A percentile compares a stretch with the other conserved stretches of the same genome.
Conservation (phyloP, 2,888 invertebrate genomes). For the Andrena dorsata region DNA sequence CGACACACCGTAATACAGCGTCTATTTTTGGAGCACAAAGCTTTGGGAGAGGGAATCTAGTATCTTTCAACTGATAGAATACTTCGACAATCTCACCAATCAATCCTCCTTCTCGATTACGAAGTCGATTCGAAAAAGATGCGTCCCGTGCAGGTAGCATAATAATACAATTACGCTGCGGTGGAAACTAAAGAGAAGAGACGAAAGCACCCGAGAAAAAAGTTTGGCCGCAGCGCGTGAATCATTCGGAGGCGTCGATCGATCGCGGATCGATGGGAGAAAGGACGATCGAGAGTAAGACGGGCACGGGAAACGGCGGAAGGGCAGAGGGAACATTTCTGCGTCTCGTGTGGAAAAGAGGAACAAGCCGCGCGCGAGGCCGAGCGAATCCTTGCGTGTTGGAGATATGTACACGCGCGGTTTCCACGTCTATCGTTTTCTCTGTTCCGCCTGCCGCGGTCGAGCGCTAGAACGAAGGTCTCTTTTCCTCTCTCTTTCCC, state of each 20-base stretch:
- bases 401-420: conserved; percentile 48
- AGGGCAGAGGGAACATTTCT: conserved; percentile 21
- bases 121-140: too few species aligned
- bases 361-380: conserved; percentile 25
- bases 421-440: conserved; percentile 17
- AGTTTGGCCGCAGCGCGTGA: conserved; percentile 13
- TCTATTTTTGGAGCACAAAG: neutral
- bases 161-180: neutral
- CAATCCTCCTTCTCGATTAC: too few species aligned
- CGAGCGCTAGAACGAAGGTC: neutral
- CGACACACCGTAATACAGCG: neutral
- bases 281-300: conserved; percentile 45
- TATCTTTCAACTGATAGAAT: neutral
- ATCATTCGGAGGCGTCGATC: conserved; percentile 15
- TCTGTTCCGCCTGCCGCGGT: conserved; percentile 7
- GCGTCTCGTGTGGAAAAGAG: conserved; percentile 24
- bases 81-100: too few species aligned
- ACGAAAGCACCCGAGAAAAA: neutral
- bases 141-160: too few species aligned
- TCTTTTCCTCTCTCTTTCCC: conserved; percentile 4
- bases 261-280: conserved; percentile 27
- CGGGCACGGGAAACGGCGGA: neutral
- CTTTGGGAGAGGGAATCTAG: neutral
- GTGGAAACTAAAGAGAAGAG: neutral
- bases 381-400: conserved; percentile 22